Evolutionary conservation across 2,797 vertebrate species (phyloP).

Genomic region (Pteronotus mesoamericanus): DNA sequence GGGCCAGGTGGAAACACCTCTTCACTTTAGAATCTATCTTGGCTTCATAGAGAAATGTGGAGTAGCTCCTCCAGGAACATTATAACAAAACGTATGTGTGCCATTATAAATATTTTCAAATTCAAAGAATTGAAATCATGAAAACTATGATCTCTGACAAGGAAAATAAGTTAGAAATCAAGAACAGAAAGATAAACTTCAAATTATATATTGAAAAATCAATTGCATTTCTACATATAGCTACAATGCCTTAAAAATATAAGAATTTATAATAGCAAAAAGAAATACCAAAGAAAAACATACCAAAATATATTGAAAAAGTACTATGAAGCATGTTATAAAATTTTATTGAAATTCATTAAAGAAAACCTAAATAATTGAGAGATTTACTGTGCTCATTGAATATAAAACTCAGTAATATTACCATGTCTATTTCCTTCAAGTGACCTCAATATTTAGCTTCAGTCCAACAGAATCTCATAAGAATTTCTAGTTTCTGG

Average conservation of each 20-base stretch:
- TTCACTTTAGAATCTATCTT: not conserved
- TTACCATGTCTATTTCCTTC: not conserved
- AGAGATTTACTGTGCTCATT: not conserved
- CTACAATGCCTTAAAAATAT: not conserved
- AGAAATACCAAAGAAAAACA: not conserved
- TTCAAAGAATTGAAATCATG: not conserved
- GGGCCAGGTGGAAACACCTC: not conserved
- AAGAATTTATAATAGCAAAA: slow-evolving; percentile 10
- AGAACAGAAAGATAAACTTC: slow-evolving; percentile 2
- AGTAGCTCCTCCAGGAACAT: not conserved
- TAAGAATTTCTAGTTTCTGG: not conserved
- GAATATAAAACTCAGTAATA: not conserved
- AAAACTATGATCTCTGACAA: not conserved
- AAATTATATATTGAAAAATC: not conserved
- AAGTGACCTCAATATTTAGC: not conserved
- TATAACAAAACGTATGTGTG: not conserved
- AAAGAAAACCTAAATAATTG: not conserved
- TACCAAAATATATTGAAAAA: not conserved
- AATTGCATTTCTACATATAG: not conserved
- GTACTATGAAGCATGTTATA: not conserved
- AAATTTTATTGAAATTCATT: not conserved
- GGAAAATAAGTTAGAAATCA: not conserved
- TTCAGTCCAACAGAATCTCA: not conserved
- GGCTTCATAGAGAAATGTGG: not conserved
- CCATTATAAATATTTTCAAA: not conserved